A percentile compares a stretch with the other conserved stretches of the same genome.
Conservation (phyloP, 1,140 invertebrate genomes). For the Hypsibius dujardini region DNA sequence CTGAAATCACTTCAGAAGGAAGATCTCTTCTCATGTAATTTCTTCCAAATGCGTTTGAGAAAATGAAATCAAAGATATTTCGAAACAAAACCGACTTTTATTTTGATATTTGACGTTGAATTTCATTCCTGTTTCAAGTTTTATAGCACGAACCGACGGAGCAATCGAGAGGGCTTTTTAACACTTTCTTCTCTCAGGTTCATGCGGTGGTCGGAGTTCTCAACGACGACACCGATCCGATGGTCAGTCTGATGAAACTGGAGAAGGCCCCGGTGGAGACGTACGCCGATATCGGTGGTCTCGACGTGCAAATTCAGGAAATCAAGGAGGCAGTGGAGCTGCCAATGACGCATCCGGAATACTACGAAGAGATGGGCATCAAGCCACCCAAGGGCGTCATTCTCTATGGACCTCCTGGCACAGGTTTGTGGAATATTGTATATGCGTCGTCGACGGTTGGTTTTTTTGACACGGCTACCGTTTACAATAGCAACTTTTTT, state of each 20-base stretch:
- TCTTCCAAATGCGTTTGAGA: no score
- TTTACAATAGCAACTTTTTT: slow-evolving; percentile 9
- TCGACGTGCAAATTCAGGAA: slow-evolving; percentile 99
- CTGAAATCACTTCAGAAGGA: no score
- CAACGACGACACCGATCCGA: slow-evolving; percentile 98
- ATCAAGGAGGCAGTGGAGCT: slow-evolving; percentile 98
- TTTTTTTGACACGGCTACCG: no score
- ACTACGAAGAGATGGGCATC: slow-evolving; percentile 99
- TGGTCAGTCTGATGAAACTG: slow-evolving; percentile 99
- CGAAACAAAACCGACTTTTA: no score
- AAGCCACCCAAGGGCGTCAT: slow-evolving; percentile 99
- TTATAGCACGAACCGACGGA: no score
- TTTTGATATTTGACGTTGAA: no score
- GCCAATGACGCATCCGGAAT: slow-evolving; percentile 95
- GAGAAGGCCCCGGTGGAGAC: slow-evolving; percentile 99
- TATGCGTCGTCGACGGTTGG: background rate
- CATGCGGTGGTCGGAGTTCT: slow-evolving; percentile 97
- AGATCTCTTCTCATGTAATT: no score
- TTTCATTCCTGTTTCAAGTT: no score
- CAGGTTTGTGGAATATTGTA: slow-evolving; percentile 37
- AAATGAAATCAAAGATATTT: no score
- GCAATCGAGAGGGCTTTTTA: no score
- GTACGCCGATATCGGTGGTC: slow-evolving; percentile 96
- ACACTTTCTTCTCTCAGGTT: slow-evolving; percentile 28
- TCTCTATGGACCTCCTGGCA: slow-evolving; percentile 91